Evolutionary conservation across 1,140 invertebrate species (phyloP).

Genomic region (Oreohelix idahoensis): DNA sequence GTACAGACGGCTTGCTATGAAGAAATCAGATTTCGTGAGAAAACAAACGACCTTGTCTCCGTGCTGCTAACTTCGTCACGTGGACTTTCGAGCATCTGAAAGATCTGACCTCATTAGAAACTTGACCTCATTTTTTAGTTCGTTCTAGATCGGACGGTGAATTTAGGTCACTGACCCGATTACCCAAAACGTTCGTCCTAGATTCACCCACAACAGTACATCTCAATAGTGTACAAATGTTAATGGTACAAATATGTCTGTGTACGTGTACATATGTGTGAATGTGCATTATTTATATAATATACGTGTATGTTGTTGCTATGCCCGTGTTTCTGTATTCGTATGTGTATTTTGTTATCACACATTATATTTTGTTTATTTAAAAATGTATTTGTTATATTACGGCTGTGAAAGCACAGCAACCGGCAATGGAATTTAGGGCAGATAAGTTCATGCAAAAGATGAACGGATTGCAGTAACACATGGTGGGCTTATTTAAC

Average conservation of each 20-base stretch:
- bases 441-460: too few species aligned
- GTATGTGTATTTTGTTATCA: not conserved
- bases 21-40: not conserved
- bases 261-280: not conserved
- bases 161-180: not conserved
- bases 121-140: conserved; percentile 1
- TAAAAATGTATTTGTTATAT: not conserved
- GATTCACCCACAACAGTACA: not conserved
- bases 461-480: too few species aligned
- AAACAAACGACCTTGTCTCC: not conserved
- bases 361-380: not conserved
- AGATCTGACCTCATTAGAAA: not conserved
- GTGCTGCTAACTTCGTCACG: not conserved
- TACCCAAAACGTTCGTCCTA: not conserved
- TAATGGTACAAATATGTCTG: not conserved
- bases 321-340: not conserved
- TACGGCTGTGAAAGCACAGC: too few species aligned
- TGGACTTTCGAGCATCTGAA: not conserved
- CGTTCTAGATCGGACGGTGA: not conserved
- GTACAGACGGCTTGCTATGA: too few species aligned
- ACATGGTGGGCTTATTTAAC: too few species aligned
- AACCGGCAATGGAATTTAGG: too few species aligned
- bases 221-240: not conserved
- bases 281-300: not conserved
- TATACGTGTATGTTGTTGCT: not conserved